Evolutionary conservation across 2,113 vertebrate species (phyloP).

Genomic region (Hystrix brachyura): DNA sequence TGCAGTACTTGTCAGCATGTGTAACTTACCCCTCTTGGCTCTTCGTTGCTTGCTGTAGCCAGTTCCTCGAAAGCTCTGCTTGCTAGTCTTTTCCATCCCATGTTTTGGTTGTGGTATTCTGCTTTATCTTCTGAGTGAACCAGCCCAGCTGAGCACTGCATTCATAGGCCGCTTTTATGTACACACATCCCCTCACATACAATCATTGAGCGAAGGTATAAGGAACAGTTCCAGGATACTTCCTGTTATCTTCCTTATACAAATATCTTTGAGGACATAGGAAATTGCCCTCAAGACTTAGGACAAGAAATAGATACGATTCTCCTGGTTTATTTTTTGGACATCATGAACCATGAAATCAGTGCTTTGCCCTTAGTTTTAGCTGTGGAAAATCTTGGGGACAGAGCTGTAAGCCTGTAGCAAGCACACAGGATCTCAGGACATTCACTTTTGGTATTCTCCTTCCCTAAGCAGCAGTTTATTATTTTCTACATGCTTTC

Average conservation of each 20-base stretch:
- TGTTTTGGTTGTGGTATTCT: background rate
- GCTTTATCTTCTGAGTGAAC: conserved; percentile 26
- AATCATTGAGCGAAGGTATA: background rate
- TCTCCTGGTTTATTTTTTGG: conserved; percentile 36
- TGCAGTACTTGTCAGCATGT: background rate
- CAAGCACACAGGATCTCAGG: background rate
- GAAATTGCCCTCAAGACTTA: conserved; percentile 13
- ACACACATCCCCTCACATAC: background rate
- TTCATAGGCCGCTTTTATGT: background rate
- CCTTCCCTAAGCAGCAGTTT: background rate
- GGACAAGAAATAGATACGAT: background rate
- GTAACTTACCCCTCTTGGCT: background rate
- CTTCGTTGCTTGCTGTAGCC: background rate
- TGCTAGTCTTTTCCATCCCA: background rate
- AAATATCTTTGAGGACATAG: conserved; percentile 1
- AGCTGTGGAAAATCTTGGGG: conserved; percentile 1
- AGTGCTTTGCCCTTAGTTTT: conserved; percentile 21
- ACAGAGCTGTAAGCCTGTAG: background rate
- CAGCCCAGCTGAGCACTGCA: background rate
- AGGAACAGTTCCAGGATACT: background rate
- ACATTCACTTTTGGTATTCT: background rate
- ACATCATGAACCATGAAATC: background rate
- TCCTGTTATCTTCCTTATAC: background rate
- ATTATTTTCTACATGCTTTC: conserved; percentile 19
- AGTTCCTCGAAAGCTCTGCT: conserved; percentile 27